These are phyloP conservation scores for Amaurobius ferox DNA, from an alignment of 2,888 invertebrate species.

Conservation along the genomic window DNA sequence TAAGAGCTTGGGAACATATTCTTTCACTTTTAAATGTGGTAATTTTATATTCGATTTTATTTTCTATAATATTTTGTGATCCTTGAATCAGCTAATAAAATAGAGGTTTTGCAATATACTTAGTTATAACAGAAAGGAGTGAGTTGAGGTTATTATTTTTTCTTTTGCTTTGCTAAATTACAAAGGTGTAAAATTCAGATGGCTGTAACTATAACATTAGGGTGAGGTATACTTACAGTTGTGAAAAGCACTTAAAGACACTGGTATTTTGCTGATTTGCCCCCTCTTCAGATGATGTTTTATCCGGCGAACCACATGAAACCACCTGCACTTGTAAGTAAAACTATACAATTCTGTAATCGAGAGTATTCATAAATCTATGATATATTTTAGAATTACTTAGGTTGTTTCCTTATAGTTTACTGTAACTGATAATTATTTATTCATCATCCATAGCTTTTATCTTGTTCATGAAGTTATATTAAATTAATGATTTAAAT, in stretches of 20 bases:
- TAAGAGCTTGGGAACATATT: no score
- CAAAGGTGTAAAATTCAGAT: slow-evolving; percentile 61
- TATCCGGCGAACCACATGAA: slow-evolving; percentile 40
- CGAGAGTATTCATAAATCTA: background rate
- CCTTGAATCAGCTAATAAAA: no score
- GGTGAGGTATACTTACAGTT: slow-evolving; percentile 72
- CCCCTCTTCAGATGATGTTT: slow-evolving; percentile 56
- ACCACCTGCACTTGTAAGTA: slow-evolving; percentile 66
- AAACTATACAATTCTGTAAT: slow-evolving; percentile 39
- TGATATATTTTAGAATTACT: slow-evolving; percentile 23
- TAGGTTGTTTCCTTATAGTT: background rate
- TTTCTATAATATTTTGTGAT: no score
- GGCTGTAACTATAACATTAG: slow-evolving; percentile 71
- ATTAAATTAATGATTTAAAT: no score
- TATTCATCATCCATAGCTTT: background rate
- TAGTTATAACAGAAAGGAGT: slow-evolving; percentile 40
- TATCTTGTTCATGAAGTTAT: no score
- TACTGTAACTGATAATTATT: background rate
- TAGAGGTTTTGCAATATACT: no score
- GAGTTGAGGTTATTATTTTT: slow-evolving; percentile 50
- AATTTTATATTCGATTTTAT: no score
- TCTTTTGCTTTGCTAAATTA: slow-evolving; percentile 55
- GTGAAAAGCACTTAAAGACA: slow-evolving; percentile 65
- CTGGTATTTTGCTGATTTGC: slow-evolving; percentile 67
- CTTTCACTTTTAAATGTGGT: no score